phyloP scores from a whole-genome alignment of 2,113 vertebrate species.

The Prunella himalayana region DNA sequence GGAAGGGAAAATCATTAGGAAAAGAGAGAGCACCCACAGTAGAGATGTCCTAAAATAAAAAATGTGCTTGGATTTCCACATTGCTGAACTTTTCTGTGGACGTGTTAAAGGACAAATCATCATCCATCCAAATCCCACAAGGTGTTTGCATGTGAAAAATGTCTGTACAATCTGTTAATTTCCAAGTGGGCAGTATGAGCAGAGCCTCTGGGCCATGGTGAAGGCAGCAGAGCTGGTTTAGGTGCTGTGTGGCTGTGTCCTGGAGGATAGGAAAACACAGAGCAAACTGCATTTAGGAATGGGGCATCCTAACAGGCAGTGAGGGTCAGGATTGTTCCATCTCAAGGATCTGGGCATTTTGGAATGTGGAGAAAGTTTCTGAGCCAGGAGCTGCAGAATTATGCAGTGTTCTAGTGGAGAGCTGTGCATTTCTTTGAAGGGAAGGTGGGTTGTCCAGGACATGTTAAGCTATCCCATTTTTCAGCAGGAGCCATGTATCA shows the following conservation, averaged over 20 bases:
- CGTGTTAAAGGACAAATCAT: not conserved
- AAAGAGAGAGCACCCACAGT: not conserved
- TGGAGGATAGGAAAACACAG: not conserved
- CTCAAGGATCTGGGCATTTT: not conserved
- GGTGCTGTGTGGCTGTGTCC: fast-evolving
- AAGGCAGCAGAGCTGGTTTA: not conserved
- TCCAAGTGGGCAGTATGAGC: not conserved
- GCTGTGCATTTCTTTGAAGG: not conserved
- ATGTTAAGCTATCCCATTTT: fast-evolving
- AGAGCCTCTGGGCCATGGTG: not conserved
- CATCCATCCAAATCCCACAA: not conserved
- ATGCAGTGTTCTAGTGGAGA: not conserved
- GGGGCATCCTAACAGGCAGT: fast-evolving
- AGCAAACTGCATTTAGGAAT: not conserved
- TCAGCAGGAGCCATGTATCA: not conserved
- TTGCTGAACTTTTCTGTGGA: not conserved
- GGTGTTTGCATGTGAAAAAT: not conserved
- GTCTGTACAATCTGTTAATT: not conserved
- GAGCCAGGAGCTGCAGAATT: not conserved
- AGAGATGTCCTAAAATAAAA: not conserved
- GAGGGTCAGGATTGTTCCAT: not conserved
- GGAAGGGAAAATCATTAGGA: not conserved
- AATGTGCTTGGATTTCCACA: not conserved
- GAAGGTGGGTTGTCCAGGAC: not conserved
- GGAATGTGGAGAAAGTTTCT: not conserved